Percentiles rank a stretch among this genome's conserved stretches.
These are phyloP conservation scores for Baryphthengus martii DNA, from an alignment of 2,113 vertebrate genomes.

Conservation along the genomic window DNA sequence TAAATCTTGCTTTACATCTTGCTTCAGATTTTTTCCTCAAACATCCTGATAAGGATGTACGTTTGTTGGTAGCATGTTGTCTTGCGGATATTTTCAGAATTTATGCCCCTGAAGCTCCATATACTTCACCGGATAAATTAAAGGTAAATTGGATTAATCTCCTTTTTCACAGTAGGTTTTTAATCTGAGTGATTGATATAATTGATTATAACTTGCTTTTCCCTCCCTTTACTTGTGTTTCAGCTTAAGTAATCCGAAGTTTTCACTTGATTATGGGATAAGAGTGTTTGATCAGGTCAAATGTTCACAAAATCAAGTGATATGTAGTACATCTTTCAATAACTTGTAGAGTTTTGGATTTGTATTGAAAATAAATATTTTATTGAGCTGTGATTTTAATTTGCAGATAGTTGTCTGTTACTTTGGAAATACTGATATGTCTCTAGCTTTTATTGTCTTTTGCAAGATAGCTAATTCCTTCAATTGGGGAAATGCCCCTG, in stretches of 20 bases:
- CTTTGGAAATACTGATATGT: not conserved
- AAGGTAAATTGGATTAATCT: constrained; percentile 78
- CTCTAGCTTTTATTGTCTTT: not conserved
- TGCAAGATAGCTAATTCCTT: not conserved
- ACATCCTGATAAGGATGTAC: constrained; percentile 98
- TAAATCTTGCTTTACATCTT: constrained; percentile 95
- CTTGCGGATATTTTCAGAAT: constrained; percentile 98
- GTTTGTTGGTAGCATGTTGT: constrained; percentile 95
- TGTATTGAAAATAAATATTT: not conserved
- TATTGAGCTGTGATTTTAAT: not conserved
- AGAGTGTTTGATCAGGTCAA: not conserved
- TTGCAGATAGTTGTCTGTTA: not conserved
- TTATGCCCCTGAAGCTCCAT: constrained; percentile 97
- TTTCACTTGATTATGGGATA: not conserved
- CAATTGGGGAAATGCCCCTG: not conserved
- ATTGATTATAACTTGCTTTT: not conserved
- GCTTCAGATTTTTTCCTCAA: constrained; percentile 99
- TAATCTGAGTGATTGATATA: not conserved
- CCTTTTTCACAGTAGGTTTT: not conserved
- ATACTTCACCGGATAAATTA: constrained; percentile 96
- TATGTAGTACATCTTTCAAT: not conserved
- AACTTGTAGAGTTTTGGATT: not conserved
- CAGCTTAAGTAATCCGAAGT: not conserved
- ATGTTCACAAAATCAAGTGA: not conserved
- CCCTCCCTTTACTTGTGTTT: not conserved